phyloP scores from a whole-genome alignment of 2,888 invertebrate genomes.

The Ectemnius cavifrons region DNA sequence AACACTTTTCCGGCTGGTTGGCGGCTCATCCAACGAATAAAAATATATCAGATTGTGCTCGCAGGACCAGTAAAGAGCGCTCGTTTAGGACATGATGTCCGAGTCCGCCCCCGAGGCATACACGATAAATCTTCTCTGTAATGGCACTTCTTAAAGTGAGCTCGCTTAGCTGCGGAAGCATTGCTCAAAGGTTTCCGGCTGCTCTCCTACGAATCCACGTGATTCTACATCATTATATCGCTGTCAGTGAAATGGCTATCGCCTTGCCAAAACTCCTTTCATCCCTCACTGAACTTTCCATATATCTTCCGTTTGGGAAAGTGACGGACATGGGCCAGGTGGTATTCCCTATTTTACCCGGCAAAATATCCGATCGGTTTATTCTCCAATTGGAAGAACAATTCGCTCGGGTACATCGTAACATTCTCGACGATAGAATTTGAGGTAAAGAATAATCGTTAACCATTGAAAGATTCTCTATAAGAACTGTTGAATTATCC shows the following conservation, averaged over 20 bases:
- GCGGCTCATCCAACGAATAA: constrained; percentile 18
- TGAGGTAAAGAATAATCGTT: too few species aligned
- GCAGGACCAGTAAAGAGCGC: constrained; percentile 17
- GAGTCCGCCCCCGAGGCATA: constrained; percentile 11
- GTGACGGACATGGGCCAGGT: too few species aligned
- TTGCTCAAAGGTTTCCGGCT: constrained; percentile 5
- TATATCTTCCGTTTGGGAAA: too few species aligned
- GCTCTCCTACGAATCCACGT: not conserved
- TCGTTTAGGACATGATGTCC: constrained; percentile 15
- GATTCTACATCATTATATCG: not conserved
- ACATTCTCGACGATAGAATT: too few species aligned
- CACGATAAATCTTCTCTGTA: constrained; percentile 28
- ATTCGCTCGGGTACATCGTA: too few species aligned
- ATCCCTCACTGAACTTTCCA: too few species aligned
- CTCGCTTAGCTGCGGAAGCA: constrained; percentile 16
- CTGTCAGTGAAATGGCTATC: not conserved
- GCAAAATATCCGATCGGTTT: too few species aligned
- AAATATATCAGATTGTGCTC: constrained; percentile 23
- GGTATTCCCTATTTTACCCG: too few species aligned
- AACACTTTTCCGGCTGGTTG: constrained; percentile 22
- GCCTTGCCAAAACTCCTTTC: too few species aligned
- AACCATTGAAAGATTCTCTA: too few species aligned
- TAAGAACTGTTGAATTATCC: too few species aligned
- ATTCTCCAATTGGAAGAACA: too few species aligned
- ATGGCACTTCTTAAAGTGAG: constrained; percentile 17